These are phyloP conservation scores for Temnothorax longispinosus DNA, from an alignment of 1,140 invertebrate genomes.

Conservation along the genomic window DNA sequence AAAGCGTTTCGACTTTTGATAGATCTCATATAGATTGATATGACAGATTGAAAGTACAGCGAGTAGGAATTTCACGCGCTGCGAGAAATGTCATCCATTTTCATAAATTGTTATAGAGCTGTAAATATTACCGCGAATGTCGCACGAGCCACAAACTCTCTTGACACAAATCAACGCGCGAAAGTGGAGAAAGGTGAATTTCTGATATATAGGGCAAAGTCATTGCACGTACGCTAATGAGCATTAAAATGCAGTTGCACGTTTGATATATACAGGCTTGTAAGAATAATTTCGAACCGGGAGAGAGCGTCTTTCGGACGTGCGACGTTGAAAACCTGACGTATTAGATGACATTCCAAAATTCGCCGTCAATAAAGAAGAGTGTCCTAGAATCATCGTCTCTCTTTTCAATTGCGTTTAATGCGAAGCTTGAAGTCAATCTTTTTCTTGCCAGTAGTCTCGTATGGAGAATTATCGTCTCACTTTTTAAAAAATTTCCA, in stretches of 20 bases:
- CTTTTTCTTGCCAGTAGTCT: neutral
- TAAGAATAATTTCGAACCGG: constrained; percentile 23
- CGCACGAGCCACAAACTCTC: constrained; percentile 1
- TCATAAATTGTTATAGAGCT: constrained; percentile 24
- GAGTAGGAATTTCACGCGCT: neutral
- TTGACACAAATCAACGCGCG: constrained; percentile 59
- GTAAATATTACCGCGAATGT: constrained; percentile 18
- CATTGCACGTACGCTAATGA: neutral
- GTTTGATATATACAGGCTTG: neutral
- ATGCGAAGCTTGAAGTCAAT: constrained; percentile 6
- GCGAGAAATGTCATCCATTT: neutral
- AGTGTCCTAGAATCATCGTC: constrained; percentile 5
- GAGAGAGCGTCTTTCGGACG: neutral
- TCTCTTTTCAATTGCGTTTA: neutral
- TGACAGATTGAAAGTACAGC: neutral
- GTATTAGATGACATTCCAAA: neutral
- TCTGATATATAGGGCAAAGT: constrained; percentile 5
- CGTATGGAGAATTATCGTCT: neutral
- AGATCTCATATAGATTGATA: neutral
- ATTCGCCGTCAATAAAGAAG: constrained; percentile 14
- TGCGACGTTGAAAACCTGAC: neutral
- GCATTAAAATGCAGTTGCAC: constrained; percentile 28
- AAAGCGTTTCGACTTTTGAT: neutral
- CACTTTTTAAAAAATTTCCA: neutral
- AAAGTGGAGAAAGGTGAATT: constrained; percentile 57